Conservation (phyloP, 2,113 vertebrate species). For the Corythaeola cristata region DNA sequence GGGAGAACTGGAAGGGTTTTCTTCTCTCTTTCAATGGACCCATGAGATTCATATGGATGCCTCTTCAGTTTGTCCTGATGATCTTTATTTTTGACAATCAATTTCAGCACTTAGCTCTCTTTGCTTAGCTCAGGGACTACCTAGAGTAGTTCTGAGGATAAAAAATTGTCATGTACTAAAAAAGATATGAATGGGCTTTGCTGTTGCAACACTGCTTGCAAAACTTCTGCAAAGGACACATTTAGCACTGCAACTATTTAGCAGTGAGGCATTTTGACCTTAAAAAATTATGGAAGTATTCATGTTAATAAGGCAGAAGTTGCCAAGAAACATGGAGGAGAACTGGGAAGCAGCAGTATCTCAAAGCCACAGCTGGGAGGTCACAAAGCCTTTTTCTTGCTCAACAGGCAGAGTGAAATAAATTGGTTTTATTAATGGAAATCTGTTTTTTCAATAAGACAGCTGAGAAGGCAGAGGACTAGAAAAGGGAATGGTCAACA, state of each 20-base stretch:
- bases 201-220: neutral
- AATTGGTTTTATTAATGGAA: slow-evolving; percentile 18
- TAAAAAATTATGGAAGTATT: neutral
- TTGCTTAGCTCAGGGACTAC: neutral
- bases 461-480: neutral
- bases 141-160: neutral
- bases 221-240: neutral
- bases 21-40: neutral
- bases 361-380: neutral
- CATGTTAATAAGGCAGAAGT: neutral
- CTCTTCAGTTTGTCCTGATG: neutral
- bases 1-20: neutral
- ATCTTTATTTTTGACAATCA: neutral
- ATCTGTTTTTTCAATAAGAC: neutral
- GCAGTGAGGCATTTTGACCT: neutral
- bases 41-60: fast-evolving
- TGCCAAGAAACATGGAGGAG: neutral
- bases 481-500: neutral
- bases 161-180: neutral
- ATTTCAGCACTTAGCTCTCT: neutral
- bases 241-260: neutral
- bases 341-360: neutral
- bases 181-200: neutral
- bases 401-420: neutral
- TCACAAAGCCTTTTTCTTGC: neutral